Base-by-base conservation (phyloP, 2,113 vertebrate species). In the Melanocharis versteri region DNA sequence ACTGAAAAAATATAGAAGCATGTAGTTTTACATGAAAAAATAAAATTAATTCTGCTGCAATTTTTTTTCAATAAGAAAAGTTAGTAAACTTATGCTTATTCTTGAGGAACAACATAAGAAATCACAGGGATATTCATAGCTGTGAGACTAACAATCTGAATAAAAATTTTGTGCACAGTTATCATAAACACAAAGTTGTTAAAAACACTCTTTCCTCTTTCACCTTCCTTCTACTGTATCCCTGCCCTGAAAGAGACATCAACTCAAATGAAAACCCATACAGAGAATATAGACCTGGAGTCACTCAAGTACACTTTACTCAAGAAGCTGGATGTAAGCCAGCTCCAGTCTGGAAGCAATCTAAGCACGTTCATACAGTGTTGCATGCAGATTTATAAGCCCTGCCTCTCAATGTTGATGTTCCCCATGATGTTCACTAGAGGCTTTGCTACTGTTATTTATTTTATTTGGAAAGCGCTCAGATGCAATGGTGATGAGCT, bases 331-430 rank as follows among this genome's bases (percentile, higher is more conserved):
- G 78, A 92, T 48, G 37, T 30, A 39, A 92, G 85, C 90, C 96
- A 97, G 85, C 88, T 88, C 48, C 5, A 8, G n/a, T 11, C 66
- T 88, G 58, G 50, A 92, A 90, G 90, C 82, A 95, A 94, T 69
- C 75, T 91, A n/a, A 90, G 60, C 90, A 95, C 69, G 28, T 89
- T 75, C 92, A 35, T 51, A 87, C 44, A 37, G 73, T 37, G 70
- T 20, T 90, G 90, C 72, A 92, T 86, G 90, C 88, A 96, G 78
- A 93, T 91, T 95, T 97, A 88, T 83, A 91, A 97, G 28, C 90
- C 75, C 79, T 93, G 93, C 61, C 62, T 90, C 92, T 85, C 82
- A 72, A 8, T 77, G 88, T 69, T 93, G 92, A 92, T 92, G 82
- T 83, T 93, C 85, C 94, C 92, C 79, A 88, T 70, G 58, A 88